Percentiles rank a stretch among this genome's conserved stretches.
Conservation (phyloP, 2,888 invertebrate genomes). For the Onchidella celtica region DNA sequence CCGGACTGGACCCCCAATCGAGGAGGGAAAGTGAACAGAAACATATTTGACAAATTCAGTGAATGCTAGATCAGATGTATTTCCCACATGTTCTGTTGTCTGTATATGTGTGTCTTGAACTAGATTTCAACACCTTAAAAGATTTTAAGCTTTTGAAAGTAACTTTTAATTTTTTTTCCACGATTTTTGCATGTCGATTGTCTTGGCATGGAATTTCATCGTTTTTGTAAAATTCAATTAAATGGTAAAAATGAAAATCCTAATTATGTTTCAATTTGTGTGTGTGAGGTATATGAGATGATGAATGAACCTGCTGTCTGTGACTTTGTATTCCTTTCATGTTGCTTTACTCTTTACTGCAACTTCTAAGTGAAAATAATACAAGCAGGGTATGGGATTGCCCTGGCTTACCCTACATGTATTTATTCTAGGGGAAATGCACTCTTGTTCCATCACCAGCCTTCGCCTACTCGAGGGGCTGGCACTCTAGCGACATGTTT, state of each 20-base stretch:
- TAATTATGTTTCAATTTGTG: neutral
- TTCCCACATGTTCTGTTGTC: too few species aligned
- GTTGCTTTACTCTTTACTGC: neutral
- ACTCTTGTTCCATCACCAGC: too few species aligned
- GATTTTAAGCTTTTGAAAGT: too few species aligned
- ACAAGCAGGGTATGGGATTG: neutral
- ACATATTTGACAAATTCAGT: conserved; percentile 14
- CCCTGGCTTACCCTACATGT: neutral
- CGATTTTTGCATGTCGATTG: too few species aligned
- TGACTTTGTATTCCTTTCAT: neutral
- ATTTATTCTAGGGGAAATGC: too few species aligned
- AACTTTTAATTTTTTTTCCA: too few species aligned
- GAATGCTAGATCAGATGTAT: too few species aligned
- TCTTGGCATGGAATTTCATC: conserved; percentile 20
- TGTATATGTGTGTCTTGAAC: too few species aligned
- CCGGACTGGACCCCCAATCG: conserved; percentile 25
- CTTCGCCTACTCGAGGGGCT: too few species aligned
- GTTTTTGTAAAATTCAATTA: neutral
- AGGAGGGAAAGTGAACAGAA: neutral
- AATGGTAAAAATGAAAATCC: neutral
- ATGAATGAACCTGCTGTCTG: neutral
- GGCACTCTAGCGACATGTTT: too few species aligned
- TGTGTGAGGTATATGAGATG: conserved; percentile 1
- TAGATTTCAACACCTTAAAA: too few species aligned
- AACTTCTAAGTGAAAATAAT: neutral